These are phyloP conservation scores for Nasua narica DNA, from an alignment of 2,797 vertebrate species.

Conservation along the genomic window DNA sequence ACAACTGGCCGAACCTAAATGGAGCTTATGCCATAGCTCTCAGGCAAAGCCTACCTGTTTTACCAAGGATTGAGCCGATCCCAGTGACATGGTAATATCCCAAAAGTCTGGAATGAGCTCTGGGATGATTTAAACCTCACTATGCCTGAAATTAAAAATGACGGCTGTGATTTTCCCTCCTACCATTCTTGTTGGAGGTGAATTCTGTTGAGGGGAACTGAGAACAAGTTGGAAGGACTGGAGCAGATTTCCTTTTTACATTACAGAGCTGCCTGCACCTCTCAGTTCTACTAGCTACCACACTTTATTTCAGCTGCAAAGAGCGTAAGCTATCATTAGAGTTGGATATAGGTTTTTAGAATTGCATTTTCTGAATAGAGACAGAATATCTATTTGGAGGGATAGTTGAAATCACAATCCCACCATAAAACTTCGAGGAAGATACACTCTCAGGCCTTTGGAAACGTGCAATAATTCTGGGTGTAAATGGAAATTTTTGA, in stretches of 20 bases:
- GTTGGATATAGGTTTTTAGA: constrained; percentile 33
- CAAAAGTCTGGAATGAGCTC: background rate
- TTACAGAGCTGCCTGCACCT: background rate
- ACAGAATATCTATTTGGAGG: background rate
- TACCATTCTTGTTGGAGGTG: background rate
- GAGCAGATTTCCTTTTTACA: background rate
- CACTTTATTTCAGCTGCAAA: background rate
- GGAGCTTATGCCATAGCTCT: background rate
- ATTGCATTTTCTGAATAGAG: constrained; percentile 15
- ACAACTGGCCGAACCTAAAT: background rate
- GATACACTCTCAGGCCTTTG: constrained; percentile 3
- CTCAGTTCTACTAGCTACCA: background rate
- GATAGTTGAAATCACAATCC: constrained; percentile 6
- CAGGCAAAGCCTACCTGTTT: background rate
- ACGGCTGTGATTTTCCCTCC: background rate
- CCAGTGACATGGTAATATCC: background rate
- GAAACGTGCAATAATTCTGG: background rate
- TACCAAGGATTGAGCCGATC: background rate
- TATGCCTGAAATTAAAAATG: constrained; percentile 20
- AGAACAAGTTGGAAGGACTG: background rate
- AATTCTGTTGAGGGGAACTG: background rate
- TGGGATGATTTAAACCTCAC: constrained; percentile 4
- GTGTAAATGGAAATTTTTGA: constrained; percentile 53
- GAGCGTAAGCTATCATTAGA: background rate
- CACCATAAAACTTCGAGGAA: constrained; percentile 45